These are phyloP conservation scores for Acrocephalus arundinaceus DNA, from an alignment of 2,113 vertebrate genomes.

Conservation along the genomic window DNA sequence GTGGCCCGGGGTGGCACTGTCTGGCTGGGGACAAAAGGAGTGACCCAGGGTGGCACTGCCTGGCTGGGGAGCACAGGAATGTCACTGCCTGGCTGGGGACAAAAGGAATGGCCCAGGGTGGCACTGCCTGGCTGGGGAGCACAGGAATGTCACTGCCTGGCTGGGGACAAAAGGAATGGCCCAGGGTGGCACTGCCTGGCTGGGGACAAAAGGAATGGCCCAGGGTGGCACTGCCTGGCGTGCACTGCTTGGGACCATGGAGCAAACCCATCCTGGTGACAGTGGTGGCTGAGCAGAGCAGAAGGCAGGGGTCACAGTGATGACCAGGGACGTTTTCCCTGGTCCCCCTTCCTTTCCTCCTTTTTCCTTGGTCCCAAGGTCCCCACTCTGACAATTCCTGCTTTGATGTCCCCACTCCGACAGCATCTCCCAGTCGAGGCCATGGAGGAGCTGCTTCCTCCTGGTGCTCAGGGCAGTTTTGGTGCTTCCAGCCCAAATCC, in stretches of 20 bases:
- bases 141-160: no score
- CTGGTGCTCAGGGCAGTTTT: not conserved
- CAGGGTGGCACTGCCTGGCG: not conserved
- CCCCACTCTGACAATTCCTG: rapidly evolving
- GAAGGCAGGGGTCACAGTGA: not conserved
- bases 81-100: no score
- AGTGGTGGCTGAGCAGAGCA: not conserved
- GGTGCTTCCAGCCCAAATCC: not conserved
- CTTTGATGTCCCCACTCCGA: rapidly evolving
- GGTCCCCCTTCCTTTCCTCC: not conserved
- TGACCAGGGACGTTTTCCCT: rapidly evolving
- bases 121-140: not conserved
- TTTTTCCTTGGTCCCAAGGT: not conserved
- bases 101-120: no score
- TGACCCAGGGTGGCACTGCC: no score
- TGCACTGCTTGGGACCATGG: rapidly evolving
- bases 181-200: no score
- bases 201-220: no score
- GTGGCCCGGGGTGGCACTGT: no score
- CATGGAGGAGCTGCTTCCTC: not conserved
- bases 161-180: no score
- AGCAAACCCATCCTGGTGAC: not conserved
- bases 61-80: no score
- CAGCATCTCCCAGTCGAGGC: rapidly evolving
- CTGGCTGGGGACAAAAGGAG: no score